Evolutionary conservation across 2,888 invertebrate genomes (phyloP), one percentile per base, ranked within the genome.

Genomic region (Mythimna lalbum): DNA sequence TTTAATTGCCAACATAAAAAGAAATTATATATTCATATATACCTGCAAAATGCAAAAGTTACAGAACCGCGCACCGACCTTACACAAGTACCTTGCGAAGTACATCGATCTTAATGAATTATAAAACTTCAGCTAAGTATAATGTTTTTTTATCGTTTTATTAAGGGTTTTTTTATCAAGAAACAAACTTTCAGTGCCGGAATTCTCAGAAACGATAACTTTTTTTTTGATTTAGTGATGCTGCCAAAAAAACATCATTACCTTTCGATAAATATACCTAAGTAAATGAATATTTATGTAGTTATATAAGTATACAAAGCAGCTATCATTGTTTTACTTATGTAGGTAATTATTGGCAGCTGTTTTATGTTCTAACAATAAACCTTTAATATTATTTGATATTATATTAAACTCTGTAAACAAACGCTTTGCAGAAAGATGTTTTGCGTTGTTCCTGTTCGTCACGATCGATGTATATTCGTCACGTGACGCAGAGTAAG

Each of bases 401-500:
- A 43, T 43, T 19, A 43, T 43, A 19, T 43, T 17, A 56, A 19
- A 17, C 31, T 36, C 19, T 17, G 1, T 19, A 75, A 60, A 59
- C 43, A 70, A 31, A 53, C 12, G n/a, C n/a, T 60, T 69, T 67
- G 53, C 33, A 59, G 31, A 50, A 69, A 36, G 31, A 43, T 43
- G 21, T 21, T 56, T 21, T 6, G 19, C 19, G 31, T 33, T 39
- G 55, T 69, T 61, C 12, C 36, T 19, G 21, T 69, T 67, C 76
- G 5, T 33, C 12, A 36, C 66, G 36, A 36, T 50, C 50, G 39
- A 62, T 72, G 39, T 31, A 49, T 39, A 39, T n/a, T 31, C 31
- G 50, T 50, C 19, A 23, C 31, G 23, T 43, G 21, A 62, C 12
- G 50, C 12, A 21, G 6, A 7, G 27, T 2, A 50, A 49, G 67